phyloP scores from a whole-genome alignment of 2,113 vertebrate genomes.

The Rhombomys opimus region DNA sequence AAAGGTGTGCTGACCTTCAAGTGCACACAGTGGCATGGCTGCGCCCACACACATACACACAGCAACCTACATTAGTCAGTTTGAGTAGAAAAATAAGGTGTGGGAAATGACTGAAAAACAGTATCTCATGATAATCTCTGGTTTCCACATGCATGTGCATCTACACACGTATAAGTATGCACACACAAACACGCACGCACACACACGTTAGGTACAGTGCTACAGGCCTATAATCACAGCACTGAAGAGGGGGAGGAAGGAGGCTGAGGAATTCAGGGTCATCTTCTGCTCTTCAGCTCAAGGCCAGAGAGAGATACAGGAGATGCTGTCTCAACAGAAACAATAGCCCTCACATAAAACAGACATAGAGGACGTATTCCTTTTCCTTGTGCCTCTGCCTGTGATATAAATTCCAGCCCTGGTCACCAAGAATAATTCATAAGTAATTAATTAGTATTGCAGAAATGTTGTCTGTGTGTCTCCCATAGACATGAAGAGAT shows the following conservation, averaged over 20 bases:
- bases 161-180: not conserved
- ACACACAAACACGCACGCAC: not conserved
- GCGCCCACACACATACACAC: not conserved
- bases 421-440: not conserved
- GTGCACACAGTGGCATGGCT: not conserved
- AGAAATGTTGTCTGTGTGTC: not conserved
- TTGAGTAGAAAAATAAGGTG: not conserved
- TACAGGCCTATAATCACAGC: not conserved
- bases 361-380: not conserved
- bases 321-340: not conserved
- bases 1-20: not conserved
- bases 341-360: not conserved
- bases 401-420: not conserved
- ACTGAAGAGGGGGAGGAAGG: not conserved
- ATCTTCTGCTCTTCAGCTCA: not conserved
- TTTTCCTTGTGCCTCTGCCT: not conserved
- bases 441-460: rapidly evolving
- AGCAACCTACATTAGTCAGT: not conserved
- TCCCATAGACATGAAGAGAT: constrained; percentile 30
- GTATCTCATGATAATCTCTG: not conserved
- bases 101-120: not conserved
- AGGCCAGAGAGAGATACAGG: not conserved
- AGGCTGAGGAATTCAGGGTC: not conserved
- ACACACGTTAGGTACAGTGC: too few relatives aligned
- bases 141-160: not conserved